Percentiles rank a stretch among this genome's conserved stretches.
Evolutionary conservation across 2,888 invertebrate genomes (phyloP).

Genomic region (Caenorhabditis wallacei): DNA sequence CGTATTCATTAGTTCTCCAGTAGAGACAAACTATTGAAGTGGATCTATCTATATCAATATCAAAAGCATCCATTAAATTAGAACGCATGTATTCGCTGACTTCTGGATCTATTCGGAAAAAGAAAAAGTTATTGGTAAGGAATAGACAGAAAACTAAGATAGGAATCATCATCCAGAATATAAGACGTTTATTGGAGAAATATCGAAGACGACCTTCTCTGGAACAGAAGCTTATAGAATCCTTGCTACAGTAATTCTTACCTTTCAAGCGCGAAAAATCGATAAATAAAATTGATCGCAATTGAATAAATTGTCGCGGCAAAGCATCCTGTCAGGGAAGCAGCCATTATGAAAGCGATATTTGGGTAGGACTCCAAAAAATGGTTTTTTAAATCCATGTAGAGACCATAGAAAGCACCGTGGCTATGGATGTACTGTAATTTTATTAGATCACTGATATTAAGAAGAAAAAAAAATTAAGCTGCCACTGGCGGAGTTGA

Average conservation of each 20-base stretch:
- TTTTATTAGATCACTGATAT: not conserved
- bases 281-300: constrained; percentile 42
- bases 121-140: constrained; percentile 1
- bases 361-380: not conserved
- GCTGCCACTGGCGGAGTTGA: no score
- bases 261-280: constrained; percentile 51
- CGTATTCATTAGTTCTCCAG: constrained; percentile 2
- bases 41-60: not conserved
- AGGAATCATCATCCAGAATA: constrained; percentile 26
- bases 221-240: not conserved
- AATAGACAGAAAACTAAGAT: not conserved
- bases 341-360: not conserved
- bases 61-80: not conserved
- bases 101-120: not conserved
- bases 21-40: not conserved
- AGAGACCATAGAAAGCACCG: not conserved
- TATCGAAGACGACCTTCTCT: constrained; percentile 29
- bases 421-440: constrained; percentile 13
- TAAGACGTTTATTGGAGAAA: constrained; percentile 12
- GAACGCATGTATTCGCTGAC: not conserved
- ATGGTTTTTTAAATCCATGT: constrained; percentile 2
- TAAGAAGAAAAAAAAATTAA: no score
- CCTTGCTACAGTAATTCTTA: not conserved
- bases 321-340: constrained; percentile 20
- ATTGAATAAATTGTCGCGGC: constrained; percentile 36